Evolutionary conservation across 2,113 vertebrate species (phyloP).

Genomic region (Sporophila hypoxantha): DNA sequence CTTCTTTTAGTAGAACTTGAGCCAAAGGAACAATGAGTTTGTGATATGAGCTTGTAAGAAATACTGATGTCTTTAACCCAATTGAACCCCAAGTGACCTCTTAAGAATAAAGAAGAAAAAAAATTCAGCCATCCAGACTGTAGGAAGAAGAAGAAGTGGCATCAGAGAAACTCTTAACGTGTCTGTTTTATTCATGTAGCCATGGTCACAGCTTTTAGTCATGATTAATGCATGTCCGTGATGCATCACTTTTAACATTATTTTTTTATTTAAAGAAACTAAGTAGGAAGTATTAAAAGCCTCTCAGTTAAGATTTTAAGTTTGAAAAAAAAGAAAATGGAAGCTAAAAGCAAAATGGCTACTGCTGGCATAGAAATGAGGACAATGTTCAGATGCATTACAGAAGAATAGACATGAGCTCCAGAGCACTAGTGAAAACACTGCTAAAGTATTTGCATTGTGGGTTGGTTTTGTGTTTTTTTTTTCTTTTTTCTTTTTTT

Average conservation of each 20-base stretch:
- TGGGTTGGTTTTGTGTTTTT: neutral
- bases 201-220: constrained; percentile 6
- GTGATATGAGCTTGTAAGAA: neutral
- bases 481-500: neutral
- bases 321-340: neutral
- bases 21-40: neutral
- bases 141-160: neutral
- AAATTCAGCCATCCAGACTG: neutral
- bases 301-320: neutral
- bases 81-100: neutral
- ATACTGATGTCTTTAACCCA: neutral
- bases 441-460: neutral
- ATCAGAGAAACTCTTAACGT: neutral
- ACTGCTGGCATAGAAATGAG: neutral
- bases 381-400: neutral
- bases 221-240: constrained; percentile 36
- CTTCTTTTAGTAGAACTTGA: neutral
- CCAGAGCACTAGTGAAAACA: neutral
- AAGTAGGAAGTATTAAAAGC: constrained; percentile 18
- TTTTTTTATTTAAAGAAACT: constrained; percentile 36
- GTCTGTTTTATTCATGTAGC: constrained; percentile 30
- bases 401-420: neutral
- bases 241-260: constrained; percentile 11
- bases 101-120: neutral
- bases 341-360: neutral